Base-by-base conservation (phyloP, 1,140 invertebrate species). In the Mya arenaria region DNA sequence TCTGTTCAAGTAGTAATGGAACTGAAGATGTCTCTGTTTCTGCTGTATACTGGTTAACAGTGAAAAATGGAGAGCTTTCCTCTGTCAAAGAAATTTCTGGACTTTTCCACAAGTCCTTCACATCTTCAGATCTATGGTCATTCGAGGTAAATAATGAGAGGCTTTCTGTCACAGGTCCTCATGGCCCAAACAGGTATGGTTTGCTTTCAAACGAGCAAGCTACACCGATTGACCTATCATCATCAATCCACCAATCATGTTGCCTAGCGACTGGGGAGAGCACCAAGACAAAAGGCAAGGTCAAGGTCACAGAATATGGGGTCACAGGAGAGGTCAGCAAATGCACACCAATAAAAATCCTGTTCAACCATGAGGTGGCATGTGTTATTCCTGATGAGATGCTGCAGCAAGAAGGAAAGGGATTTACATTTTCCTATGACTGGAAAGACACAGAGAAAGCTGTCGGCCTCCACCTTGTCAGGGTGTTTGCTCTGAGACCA, bases 1-100 rank as follows among this genome's bases (percentile, higher is more conserved):
- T 89, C 0, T 89, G 88, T 65, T 89, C 88, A 13, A 84, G 88
- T 39, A 88, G 84, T 41, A 74, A 68, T 75, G 87, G 88, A 15
- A 78, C 73, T 32, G 86, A 89, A 55, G 78, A 87, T 69, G 30
- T 56, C 0, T 86, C 88, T 25, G 75, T 77, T 41, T 84, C 87
- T 32, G 55, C 83, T 15, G 25, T 87, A 23, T 88, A 89, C 62
- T 15, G 48, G 19, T 19, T 89, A 13, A 44, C 71, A 8, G 28
- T 87, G 6, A 52, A 58, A 3, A 44, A 55, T 58, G 60, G 56
- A n/a, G 34, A 60, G 0, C 34, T 62, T 4, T n/a, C 65, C 4
- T 23, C 15, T 15, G 34, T 56, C 6, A 74, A 79, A 52, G 68
- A 82, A 25, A 5, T 87, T 6, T 41, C 25, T 30, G 79, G 85